phyloP scores from a whole-genome alignment of 2,113 vertebrate genomes.

The Rhinoderma darwinii region DNA sequence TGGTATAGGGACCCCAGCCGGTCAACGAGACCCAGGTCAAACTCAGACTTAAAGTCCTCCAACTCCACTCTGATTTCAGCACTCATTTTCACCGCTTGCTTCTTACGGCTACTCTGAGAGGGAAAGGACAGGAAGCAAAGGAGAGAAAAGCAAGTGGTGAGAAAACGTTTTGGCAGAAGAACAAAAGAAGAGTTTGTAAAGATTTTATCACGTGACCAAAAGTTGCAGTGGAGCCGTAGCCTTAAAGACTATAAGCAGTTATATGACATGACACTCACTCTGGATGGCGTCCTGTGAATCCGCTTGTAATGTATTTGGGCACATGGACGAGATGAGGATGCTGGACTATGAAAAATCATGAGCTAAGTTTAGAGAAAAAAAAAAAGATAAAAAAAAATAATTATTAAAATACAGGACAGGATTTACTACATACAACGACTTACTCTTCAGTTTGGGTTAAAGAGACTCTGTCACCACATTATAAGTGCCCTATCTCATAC shows the following conservation, averaged over 20 bases:
- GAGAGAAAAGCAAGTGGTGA: background rate
- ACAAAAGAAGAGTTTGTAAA: too few species aligned
- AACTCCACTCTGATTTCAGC: constrained; percentile 69
- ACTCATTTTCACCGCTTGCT: constrained; percentile 52
- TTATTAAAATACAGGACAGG: background rate
- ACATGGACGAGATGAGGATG: constrained; percentile 79
- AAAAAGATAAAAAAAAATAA: background rate
- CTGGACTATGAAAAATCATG: constrained; percentile 80
- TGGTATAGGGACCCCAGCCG: constrained; percentile 65
- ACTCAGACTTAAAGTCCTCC: constrained; percentile 65
- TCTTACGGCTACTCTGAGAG: constrained; percentile 64
- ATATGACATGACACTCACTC: constrained; percentile 67
- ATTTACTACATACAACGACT: background rate
- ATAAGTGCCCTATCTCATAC: too few species aligned
- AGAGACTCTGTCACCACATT: too few species aligned
- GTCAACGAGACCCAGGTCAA: constrained; percentile 71
- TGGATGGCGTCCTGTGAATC: constrained; percentile 75
- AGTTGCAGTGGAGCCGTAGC: background rate
- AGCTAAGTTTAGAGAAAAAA: constrained; percentile 70
- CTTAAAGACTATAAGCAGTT: background rate
- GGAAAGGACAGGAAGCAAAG: background rate
- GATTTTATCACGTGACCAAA: background rate
- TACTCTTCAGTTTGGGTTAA: background rate
- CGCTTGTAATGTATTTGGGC: constrained; percentile 82
- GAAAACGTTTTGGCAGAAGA: background rate